Percentiles rank a stretch among this genome's conserved stretches.
Evolutionary conservation across 2,113 vertebrate species (phyloP).

Genomic region (Myiagra hebetior): DNA sequence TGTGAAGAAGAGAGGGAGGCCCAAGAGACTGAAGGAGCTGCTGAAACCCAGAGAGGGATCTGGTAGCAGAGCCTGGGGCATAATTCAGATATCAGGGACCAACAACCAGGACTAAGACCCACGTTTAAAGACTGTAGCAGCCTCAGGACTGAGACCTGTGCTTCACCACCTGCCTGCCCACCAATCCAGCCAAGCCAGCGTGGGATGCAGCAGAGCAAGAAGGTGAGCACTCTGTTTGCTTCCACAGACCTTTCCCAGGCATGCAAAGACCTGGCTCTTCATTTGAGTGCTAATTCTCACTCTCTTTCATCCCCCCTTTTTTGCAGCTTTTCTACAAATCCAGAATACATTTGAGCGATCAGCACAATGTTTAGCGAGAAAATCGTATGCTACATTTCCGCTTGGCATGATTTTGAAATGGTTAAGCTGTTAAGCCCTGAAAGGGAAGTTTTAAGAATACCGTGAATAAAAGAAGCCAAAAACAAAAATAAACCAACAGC

Average conservation of each 20-base stretch:
- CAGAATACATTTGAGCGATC: slow-evolving; percentile 39
- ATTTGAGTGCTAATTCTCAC: slow-evolving; percentile 11
- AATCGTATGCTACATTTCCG: slow-evolving; percentile 42
- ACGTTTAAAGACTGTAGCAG: neutral
- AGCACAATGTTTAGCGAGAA: slow-evolving; percentile 53
- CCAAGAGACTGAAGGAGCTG: neutral
- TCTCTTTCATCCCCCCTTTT: neutral
- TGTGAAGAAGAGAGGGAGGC: neutral
- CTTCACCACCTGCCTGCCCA: neutral
- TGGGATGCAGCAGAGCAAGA: neutral
- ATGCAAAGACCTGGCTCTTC: slow-evolving; percentile 16
- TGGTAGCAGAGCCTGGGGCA: neutral
- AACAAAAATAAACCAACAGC: slow-evolving; percentile 23
- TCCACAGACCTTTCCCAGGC: neutral
- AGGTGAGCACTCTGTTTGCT: neutral
- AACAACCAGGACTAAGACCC: neutral
- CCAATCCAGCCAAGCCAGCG: neutral
- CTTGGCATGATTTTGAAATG: slow-evolving; percentile 57
- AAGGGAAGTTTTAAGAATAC: slow-evolving; percentile 63
- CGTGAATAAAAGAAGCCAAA: slow-evolving; percentile 12
- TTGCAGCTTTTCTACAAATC: slow-evolving; percentile 29
- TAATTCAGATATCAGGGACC: neutral
- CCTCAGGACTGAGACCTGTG: neutral
- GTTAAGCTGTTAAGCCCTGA: slow-evolving; percentile 62
- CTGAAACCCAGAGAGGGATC: neutral